A percentile compares a stretch with the other conserved stretches of the same genome.
phyloP scores from a whole-genome alignment of 2,888 invertebrate species.

The Thysanoteuthis rhombus region DNA sequence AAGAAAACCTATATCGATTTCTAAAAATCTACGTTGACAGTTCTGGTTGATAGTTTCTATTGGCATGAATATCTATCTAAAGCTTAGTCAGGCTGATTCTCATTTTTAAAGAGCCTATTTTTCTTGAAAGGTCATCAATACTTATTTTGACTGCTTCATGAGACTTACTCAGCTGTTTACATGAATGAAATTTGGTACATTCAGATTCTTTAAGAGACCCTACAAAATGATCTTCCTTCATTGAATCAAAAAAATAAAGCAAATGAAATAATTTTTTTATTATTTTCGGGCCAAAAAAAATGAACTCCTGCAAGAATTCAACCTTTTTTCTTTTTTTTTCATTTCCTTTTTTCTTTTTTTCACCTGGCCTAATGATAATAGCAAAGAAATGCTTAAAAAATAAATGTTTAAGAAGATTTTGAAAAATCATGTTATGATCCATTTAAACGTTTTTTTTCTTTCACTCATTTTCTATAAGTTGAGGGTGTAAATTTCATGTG shows the following conservation, averaged over 20 bases:
- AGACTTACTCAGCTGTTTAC: neutral
- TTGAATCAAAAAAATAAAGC: neutral
- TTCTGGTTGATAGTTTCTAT: too few relatives aligned
- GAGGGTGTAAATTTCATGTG: neutral
- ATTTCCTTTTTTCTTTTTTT: neutral
- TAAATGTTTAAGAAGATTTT: too few relatives aligned
- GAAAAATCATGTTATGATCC: neutral
- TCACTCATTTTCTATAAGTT: neutral
- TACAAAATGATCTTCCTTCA: neutral
- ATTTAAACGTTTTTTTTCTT: neutral
- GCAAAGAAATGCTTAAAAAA: neutral
- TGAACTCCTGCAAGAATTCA: neutral
- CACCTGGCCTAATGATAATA: neutral
- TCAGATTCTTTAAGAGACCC: neutral
- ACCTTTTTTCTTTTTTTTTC: too few relatives aligned
- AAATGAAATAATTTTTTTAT: too few relatives aligned
- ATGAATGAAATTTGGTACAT: neutral
- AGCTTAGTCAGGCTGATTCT: neutral
- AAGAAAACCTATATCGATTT: too few relatives aligned
- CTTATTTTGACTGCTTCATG: neutral
- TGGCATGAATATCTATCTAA: neutral
- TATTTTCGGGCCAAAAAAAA: neutral
- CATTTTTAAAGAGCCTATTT: neutral
- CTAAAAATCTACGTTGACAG: too few relatives aligned
- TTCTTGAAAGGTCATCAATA: neutral